Conservation (phyloP, 2,888 invertebrate genomes). For the Andricus curvator region DNA sequence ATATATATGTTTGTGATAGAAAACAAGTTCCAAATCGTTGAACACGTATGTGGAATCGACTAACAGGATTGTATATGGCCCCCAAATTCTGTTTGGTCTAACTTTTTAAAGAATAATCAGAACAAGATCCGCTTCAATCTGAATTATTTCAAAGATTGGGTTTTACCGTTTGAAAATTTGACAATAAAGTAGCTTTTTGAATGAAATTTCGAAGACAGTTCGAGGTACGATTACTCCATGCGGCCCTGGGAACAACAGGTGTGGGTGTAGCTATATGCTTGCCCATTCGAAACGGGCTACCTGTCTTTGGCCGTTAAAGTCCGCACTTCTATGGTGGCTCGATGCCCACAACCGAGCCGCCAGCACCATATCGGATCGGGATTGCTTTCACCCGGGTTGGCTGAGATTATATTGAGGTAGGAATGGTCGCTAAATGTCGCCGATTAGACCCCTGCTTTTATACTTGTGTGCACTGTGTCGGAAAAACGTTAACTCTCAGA, state of each 20-base stretch:
- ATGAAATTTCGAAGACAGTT: background rate
- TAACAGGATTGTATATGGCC: too few relatives aligned
- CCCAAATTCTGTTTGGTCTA: too few relatives aligned
- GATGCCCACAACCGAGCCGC: slow-evolving; percentile 18
- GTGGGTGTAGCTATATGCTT: slow-evolving; percentile 16
- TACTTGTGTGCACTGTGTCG: background rate
- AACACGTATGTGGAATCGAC: too few relatives aligned
- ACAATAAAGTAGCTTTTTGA: background rate
- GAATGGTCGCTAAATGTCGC: slow-evolving; percentile 8
- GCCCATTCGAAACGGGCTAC: slow-evolving; percentile 58
- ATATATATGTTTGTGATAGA: too few relatives aligned
- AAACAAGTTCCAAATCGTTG: too few relatives aligned
- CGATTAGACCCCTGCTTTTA: background rate
- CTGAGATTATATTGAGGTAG: background rate
- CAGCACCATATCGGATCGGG: slow-evolving; percentile 8
- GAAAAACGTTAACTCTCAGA: background rate
- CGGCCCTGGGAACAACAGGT: slow-evolving; percentile 17
- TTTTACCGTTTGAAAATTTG: too few relatives aligned
- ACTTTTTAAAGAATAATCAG: background rate
- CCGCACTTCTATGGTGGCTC: background rate
- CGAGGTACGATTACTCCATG: background rate
- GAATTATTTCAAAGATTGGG: background rate
- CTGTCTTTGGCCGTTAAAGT: slow-evolving; percentile 57
- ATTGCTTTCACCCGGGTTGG: slow-evolving; percentile 9
- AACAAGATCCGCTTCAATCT: background rate